Conservation (phyloP, 2,888 invertebrate species). For the Theretra japonica region DNA sequence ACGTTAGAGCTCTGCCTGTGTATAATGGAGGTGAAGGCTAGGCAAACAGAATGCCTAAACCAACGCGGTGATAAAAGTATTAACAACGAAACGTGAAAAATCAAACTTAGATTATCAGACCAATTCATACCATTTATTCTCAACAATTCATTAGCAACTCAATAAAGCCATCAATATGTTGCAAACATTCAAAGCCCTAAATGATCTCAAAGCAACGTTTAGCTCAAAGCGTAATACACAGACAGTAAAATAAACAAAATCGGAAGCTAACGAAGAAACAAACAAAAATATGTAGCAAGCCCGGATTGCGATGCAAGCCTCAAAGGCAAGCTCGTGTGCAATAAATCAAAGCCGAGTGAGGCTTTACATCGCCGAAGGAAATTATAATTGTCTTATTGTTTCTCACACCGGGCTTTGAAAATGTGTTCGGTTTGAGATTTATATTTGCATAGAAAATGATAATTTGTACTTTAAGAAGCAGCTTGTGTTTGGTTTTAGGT, state of each 20-base stretch:
- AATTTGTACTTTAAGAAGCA: too few relatives aligned
- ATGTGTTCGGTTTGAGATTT: background rate
- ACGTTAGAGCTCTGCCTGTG: too few relatives aligned
- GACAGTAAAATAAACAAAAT: slow-evolving; percentile 24
- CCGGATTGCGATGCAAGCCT: slow-evolving; percentile 37
- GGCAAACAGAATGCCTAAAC: too few relatives aligned
- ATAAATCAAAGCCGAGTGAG: slow-evolving; percentile 44
- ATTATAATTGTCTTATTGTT: slow-evolving; percentile 19
- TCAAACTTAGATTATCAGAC: too few relatives aligned
- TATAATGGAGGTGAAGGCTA: too few relatives aligned
- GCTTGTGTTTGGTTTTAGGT: too few relatives aligned
- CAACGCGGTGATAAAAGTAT: too few relatives aligned
- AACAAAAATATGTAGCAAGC: slow-evolving; percentile 28
- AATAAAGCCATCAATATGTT: background rate
- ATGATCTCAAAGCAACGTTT: background rate
- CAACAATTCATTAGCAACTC: background rate
- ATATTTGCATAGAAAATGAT: background rate
- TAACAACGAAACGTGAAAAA: too few relatives aligned
- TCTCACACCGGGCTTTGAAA: background rate
- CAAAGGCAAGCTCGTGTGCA: slow-evolving; percentile 43
- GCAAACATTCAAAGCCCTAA: background rate
- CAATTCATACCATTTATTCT: too few relatives aligned
- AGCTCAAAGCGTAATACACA: background rate
- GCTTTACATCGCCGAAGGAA: slow-evolving; percentile 33
- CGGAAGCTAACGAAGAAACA: slow-evolving; percentile 26